Percentiles rank a stretch among this genome's conserved stretches.
Evolutionary conservation across 2,888 invertebrate species (phyloP).

Genomic region (Tiliacea citrago): DNA sequence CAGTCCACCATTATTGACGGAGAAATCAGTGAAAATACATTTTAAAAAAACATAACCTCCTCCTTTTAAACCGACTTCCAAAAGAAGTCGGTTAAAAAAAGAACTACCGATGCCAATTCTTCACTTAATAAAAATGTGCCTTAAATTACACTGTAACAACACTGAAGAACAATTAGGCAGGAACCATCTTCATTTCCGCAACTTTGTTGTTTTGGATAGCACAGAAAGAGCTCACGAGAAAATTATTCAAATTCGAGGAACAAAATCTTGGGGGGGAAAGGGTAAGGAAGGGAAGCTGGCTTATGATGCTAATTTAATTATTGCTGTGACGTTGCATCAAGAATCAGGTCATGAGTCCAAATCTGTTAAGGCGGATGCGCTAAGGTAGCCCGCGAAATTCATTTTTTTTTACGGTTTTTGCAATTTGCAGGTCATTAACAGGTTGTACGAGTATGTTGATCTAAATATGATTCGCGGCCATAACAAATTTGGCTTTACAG

Average conservation of each 20-base stretch:
- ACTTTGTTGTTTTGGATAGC: conserved; percentile 68
- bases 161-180: conserved; percentile 60
- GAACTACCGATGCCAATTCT: neutral
- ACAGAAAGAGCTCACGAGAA: conserved; percentile 60
- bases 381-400: no score
- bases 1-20: no score
- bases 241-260: conserved; percentile 65
- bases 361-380: no score
- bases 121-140: neutral
- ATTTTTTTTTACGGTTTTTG: no score
- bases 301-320: conserved; percentile 57
- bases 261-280: conserved; percentile 38
- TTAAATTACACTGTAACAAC: conserved; percentile 7
- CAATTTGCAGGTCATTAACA: no score
- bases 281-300: conserved; percentile 12
- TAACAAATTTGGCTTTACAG: no score
- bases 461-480: no score
- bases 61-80: no score
- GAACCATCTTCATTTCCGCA: conserved; percentile 68
- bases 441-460: no score
- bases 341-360: conserved; percentile 35
- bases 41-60: no score
- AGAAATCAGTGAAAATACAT: no score
- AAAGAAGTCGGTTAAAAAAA: neutral
- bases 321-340: conserved; percentile 31